A percentile compares a stretch with the other conserved stretches of the same genome.
phyloP scores from a whole-genome alignment of 2,113 vertebrate species.

The Etheostoma spectabile region DNA sequence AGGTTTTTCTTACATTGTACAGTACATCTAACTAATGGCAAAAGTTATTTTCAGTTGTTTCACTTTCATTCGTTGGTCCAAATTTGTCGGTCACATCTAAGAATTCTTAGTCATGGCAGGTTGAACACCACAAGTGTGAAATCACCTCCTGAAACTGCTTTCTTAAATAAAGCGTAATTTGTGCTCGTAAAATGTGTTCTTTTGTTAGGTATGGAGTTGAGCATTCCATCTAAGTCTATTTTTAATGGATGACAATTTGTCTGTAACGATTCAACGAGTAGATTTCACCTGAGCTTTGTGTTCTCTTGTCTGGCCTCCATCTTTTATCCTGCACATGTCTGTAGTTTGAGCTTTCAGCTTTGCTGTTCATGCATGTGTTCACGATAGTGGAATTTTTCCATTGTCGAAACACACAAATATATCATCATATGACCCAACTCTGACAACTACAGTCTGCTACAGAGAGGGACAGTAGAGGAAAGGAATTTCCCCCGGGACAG shows the following conservation, averaged over 20 bases:
- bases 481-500: constrained; percentile 81
- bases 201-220: background rate
- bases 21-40: constrained; percentile 50
- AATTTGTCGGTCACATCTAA: constrained; percentile 11
- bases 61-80: constrained; percentile 29
- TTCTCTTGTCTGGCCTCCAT: constrained; percentile 7
- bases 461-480: constrained; percentile 74
- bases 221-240: background rate
- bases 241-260: background rate
- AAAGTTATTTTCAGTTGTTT: constrained; percentile 36
- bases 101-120: background rate
- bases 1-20: constrained; percentile 61
- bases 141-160: background rate
- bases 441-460: constrained; percentile 77
- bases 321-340: constrained; percentile 23
- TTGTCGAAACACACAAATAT: constrained; percentile 69
- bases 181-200: background rate
- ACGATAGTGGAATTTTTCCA: constrained; percentile 71
- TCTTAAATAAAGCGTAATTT: background rate
- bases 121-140: background rate
- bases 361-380: constrained; percentile 54
- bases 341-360: constrained; percentile 19
- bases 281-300: background rate
- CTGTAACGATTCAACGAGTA: background rate
- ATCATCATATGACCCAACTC: constrained; percentile 74